A percentile compares a stretch with the other conserved stretches of the same genome.
Evolutionary conservation across 2,797 vertebrate species (phyloP).

Genomic region (Gorsachius magnificus): DNA sequence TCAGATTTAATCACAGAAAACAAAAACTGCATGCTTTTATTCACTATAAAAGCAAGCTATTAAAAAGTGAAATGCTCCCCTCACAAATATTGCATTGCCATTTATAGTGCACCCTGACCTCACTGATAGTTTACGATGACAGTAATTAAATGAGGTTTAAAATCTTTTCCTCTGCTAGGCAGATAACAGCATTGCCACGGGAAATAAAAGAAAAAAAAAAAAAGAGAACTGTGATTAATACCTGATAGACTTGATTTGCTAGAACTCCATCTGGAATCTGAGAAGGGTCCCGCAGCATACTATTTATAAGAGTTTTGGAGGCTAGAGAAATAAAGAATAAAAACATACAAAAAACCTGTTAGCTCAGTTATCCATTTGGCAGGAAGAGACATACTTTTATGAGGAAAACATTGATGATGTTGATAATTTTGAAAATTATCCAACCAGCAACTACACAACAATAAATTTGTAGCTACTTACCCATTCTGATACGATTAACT

Average conservation of each 20-base stretch:
- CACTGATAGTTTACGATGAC: slow-evolving; percentile 81
- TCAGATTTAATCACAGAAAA: slow-evolving; percentile 83
- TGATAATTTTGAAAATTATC: neutral
- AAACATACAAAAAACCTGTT: slow-evolving; percentile 36
- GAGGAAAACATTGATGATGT: neutral
- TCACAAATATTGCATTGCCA: slow-evolving; percentile 75
- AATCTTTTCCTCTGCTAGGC: slow-evolving; percentile 76
- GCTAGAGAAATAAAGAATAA: slow-evolving; percentile 76
- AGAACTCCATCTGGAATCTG: slow-evolving; percentile 91
- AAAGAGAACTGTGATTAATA: slow-evolving; percentile 78
- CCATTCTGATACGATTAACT: slow-evolving; percentile 33
- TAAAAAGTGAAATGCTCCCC: slow-evolving; percentile 77
- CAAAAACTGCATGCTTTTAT: slow-evolving; percentile 76
- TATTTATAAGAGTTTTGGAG: slow-evolving; percentile 89
- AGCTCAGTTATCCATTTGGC: slow-evolving; percentile 48
- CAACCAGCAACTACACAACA: neutral
- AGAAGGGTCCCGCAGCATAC: slow-evolving; percentile 94
- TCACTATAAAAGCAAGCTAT: slow-evolving; percentile 78
- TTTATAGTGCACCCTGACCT: slow-evolving; percentile 78
- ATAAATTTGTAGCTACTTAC: neutral
- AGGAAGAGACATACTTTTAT: slow-evolving; percentile 17
- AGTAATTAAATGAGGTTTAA: slow-evolving; percentile 84
- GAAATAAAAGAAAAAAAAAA: slow-evolving; percentile 58
- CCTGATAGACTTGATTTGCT: slow-evolving; percentile 93
- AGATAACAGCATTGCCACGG: slow-evolving; percentile 72